A percentile compares a stretch with the other conserved stretches of the same genome.
phyloP scores from a whole-genome alignment of 92 coral and sea anemone species.

The Pocillopora meandrina region DNA sequence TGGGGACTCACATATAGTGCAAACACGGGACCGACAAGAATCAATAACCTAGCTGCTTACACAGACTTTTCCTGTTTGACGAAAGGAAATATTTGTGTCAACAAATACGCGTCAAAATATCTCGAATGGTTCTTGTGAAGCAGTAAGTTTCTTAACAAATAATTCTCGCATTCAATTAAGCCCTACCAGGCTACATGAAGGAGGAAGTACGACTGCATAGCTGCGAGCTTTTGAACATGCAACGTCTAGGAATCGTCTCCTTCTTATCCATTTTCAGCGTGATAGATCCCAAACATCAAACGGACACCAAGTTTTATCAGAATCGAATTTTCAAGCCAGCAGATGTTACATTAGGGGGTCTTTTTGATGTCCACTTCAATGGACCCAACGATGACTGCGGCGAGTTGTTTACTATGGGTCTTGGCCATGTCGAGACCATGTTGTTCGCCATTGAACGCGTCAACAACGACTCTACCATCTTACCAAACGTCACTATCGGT shows the following conservation, averaged over 20 bases:
- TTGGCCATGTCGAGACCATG: conserved; percentile 71
- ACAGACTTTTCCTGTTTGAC: background rate
- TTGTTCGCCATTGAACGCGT: conserved; percentile 58
- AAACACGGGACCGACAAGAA: background rate
- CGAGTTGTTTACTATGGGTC: conserved; percentile 56
- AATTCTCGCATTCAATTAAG: background rate
- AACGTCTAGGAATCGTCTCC: background rate
- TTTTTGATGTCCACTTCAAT: conserved; percentile 27
- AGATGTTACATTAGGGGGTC: conserved; percentile 58
- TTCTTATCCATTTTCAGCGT: background rate
- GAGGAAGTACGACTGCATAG: too few species aligned
- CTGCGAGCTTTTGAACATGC: too few species aligned
- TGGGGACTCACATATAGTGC: background rate
- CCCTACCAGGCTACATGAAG: background rate
- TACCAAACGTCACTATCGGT: conserved; percentile 58
- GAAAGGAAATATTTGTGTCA: conserved; percentile 1
- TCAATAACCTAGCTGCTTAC: background rate
- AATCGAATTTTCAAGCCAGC: conserved; percentile 34
- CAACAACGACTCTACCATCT: conserved; percentile 55
- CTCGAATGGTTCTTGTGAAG: background rate
- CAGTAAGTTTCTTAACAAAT: background rate
- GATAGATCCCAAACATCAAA: background rate
- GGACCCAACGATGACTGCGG: conserved; percentile 5
- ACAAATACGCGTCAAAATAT: background rate
- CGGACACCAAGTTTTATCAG: background rate